Percentiles rank a stretch among this genome's conserved stretches.
Evolutionary conservation across 2,113 vertebrate genomes (phyloP).

Genomic region (Salvelinus sp.): DNA sequence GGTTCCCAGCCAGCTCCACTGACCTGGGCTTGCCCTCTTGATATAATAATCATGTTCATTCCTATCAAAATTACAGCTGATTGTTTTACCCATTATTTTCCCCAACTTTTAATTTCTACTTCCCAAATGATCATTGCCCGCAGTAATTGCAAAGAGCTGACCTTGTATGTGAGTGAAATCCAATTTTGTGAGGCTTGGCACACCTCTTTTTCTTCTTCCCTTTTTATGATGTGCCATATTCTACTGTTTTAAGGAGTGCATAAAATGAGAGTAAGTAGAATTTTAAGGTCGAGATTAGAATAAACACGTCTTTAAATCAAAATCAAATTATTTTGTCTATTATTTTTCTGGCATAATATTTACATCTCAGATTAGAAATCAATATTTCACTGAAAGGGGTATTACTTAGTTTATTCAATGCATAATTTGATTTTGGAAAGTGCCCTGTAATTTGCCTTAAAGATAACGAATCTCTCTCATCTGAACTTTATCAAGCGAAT

Average conservation of each 20-base stretch:
- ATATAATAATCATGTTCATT: conserved; percentile 86
- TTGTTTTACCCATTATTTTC: conserved; percentile 93
- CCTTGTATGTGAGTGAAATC: conserved; percentile 79
- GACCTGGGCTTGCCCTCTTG: conserved; percentile 74
- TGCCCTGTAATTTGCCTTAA: conserved; percentile 68
- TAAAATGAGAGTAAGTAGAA: conserved; percentile 63
- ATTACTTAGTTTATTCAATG: conserved; percentile 72
- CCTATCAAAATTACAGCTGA: conserved; percentile 82
- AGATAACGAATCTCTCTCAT: conserved; percentile 54
- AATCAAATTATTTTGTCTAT: conserved; percentile 77
- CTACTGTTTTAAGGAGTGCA: conserved; percentile 11
- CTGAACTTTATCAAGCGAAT: conserved; percentile 22
- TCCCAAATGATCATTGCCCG: conserved; percentile 94
- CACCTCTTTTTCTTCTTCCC: not conserved
- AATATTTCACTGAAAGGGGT: conserved; percentile 75
- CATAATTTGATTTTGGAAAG: conserved; percentile 69
- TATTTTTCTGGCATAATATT: conserved; percentile 75
- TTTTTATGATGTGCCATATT: conserved; percentile 57
- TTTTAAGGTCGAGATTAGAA: conserved; percentile 72
- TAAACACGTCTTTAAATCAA: conserved; percentile 76
- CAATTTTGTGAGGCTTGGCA: conserved; percentile 46
- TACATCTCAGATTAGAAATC: conserved; percentile 74
- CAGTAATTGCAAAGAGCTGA: conserved; percentile 92
- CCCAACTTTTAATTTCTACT: conserved; percentile 95
- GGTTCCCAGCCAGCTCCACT: conserved; percentile 59